Evolutionary conservation across 2,113 vertebrate genomes (phyloP), one percentile per base, ranked within the genome.

Genomic region (Theristicus caerulescens): DNA sequence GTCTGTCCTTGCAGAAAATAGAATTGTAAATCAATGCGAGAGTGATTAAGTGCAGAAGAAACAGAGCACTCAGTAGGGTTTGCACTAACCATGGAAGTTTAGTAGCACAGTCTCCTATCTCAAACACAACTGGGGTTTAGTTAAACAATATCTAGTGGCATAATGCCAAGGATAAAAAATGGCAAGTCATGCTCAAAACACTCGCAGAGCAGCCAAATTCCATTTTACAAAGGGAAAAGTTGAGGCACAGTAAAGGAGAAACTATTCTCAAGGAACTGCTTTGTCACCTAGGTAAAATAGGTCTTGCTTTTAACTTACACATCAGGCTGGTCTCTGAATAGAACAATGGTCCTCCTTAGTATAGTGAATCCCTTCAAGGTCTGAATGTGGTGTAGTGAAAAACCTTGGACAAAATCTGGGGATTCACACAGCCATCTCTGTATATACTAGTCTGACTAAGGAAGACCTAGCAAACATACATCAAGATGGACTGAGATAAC

Each of bases 1-100:
- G 89, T 91, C 92, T 94, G 86, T 96, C 94, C 84, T 94, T 93
- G 88, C 86, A 97, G 96, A 94, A 96, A 96, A 96, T 65, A 88
- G 87, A 96, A 93, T 96, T 97, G 84, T 95, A 95, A 95, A 94
- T 96, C 96, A 89, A 86, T 95, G 82, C 58, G 77, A 81, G 93
- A 76, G 49, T 94, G 93, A 96, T 96, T 94, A 94, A 87, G 66
- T 70, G 66, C 73, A 90, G 89, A 82, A 94, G 81, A 94, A 94
- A 82, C 83, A 73, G 66, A 92, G 70, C 38, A 47, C 81, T 96
- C 11, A 1, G 70, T 91, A 82, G 78, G 71, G 55, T 85, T 96
- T 94, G 78, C 58, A 16, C 73, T 96, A 94, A 85, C 70, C 70
- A 70, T 65, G 58, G 54, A 94, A 85, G 94, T 91, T 95, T 82